Percentiles rank a stretch among this genome's conserved stretches.
phyloP scores from a whole-genome alignment of 2,888 invertebrate genomes.

The Pandemis corylana region DNA sequence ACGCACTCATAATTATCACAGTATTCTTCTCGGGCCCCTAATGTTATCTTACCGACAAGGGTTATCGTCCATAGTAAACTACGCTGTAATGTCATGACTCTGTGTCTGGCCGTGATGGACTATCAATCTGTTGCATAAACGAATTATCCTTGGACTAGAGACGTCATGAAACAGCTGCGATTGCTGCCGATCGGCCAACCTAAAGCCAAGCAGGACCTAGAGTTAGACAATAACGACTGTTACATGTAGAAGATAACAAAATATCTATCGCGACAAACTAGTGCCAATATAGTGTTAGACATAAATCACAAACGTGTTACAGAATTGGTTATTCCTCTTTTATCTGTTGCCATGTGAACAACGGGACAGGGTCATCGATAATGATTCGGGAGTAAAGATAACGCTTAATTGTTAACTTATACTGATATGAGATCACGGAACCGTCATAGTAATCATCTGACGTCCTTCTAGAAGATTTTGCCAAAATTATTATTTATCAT shows the following conservation, averaged over 20 bases:
- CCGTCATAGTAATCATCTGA: background rate
- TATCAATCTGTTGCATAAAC: conserved; percentile 18
- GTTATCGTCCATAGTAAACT: conserved; percentile 58
- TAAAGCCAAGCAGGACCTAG: too few species aligned
- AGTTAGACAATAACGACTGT: too few species aligned
- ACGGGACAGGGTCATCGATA: conserved; percentile 24
- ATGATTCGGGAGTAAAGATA: background rate
- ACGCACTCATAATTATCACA: conserved; percentile 2
- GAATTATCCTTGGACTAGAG: too few species aligned
- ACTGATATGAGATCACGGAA: conserved; percentile 6
- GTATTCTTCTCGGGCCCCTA: conserved; percentile 21
- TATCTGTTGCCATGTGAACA: conserved; percentile 26
- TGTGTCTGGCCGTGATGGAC: conserved; percentile 39
- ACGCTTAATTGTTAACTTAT: background rate
- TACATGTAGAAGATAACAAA: too few species aligned
- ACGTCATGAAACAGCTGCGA: too few species aligned
- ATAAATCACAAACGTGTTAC: too few species aligned
- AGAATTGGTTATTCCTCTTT: too few species aligned
- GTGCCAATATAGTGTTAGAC: too few species aligned
- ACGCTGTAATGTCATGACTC: conserved; percentile 39
- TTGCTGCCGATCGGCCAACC: too few species aligned
- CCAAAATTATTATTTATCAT: conserved; percentile 24
- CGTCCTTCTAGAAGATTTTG: conserved; percentile 9
- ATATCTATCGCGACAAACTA: too few species aligned
- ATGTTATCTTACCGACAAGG: conserved; percentile 38